These are phyloP conservation scores for Spizaetus ornatus DNA, from an alignment of 2,113 vertebrate species.

Conservation along the genomic window DNA sequence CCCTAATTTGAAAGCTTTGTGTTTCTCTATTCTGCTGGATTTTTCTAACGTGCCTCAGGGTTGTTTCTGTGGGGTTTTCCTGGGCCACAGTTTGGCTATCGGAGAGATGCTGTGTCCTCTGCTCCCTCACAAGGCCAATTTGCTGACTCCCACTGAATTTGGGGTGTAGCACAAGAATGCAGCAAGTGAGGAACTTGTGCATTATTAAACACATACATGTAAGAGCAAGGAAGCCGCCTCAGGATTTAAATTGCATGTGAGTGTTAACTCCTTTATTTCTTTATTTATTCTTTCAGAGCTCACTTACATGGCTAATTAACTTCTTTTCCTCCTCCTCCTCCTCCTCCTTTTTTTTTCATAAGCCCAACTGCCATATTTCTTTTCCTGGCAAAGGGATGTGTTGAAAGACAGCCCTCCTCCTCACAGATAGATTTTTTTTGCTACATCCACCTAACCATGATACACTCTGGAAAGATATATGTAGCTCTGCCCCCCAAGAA, in stretches of 20 bases:
- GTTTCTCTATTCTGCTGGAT: background rate
- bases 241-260: background rate
- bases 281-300: constrained; percentile 6
- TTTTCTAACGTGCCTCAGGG: background rate
- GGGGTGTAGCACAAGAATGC: background rate
- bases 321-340: background rate
- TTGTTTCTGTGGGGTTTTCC: background rate
- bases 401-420: constrained; percentile 45
- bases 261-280: background rate
- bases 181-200: background rate
- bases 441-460: background rate
- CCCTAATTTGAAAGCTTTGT: background rate
- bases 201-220: background rate
- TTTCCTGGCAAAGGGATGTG: background rate
- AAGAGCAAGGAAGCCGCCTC: background rate
- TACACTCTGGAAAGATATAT: background rate
- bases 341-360: background rate
- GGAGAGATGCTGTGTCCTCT: background rate
- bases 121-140: background rate
- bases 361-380: background rate
- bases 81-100: background rate
- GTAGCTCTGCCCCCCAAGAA: background rate
- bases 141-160: background rate
- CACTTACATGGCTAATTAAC: constrained; percentile 22
- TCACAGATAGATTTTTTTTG: background rate